Evolutionary conservation across 1,140 invertebrate genomes (phyloP).

Genomic region (Orussus abietinus): DNA sequence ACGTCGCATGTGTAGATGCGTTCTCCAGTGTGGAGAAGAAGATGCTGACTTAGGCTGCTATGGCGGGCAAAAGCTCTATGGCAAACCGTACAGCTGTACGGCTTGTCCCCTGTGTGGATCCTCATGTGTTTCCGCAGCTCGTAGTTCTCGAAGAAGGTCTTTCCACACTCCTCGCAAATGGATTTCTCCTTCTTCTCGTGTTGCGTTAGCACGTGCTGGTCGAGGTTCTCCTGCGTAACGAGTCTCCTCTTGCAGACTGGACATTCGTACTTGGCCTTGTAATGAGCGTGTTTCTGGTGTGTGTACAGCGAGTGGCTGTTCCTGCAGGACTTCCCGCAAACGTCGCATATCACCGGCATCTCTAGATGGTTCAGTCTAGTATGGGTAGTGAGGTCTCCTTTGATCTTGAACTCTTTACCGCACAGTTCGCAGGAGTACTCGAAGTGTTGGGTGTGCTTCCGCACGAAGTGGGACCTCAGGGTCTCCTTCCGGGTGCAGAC

Average conservation of each 20-base stretch:
- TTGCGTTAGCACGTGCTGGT: conserved; percentile 35
- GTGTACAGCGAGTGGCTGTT: conserved; percentile 35
- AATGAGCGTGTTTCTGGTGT: conserved; percentile 41
- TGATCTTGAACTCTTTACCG: conserved; percentile 58
- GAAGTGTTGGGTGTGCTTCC: conserved; percentile 32
- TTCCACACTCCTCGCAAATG: conserved; percentile 71
- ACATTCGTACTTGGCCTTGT: conserved; percentile 40
- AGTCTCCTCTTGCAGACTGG: conserved; percentile 36
- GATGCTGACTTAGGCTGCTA: conserved; percentile 58
- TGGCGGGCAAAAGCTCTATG: conserved; percentile 66
- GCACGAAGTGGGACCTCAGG: conserved; percentile 57
- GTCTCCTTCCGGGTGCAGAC: conserved; percentile 49
- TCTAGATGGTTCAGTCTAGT: conserved; percentile 48
- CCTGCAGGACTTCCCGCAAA: conserved; percentile 49
- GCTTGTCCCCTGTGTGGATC: conserved; percentile 67
- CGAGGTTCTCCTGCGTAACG: conserved; percentile 38
- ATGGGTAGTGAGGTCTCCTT: conserved; percentile 46
- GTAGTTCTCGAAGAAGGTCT: conserved; percentile 57
- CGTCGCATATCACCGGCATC: conserved; percentile 50
- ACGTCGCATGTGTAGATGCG: conserved; percentile 57
- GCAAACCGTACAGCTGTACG: conserved; percentile 73
- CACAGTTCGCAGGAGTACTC: conserved; percentile 38
- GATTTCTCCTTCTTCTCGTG: conserved; percentile 40
- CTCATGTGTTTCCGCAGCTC: conserved; percentile 59
- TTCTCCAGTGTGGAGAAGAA: conserved; percentile 67